Base-by-base conservation (phyloP, 2,113 vertebrate genomes). In the Paramisgurnus dabryanus region DNA sequence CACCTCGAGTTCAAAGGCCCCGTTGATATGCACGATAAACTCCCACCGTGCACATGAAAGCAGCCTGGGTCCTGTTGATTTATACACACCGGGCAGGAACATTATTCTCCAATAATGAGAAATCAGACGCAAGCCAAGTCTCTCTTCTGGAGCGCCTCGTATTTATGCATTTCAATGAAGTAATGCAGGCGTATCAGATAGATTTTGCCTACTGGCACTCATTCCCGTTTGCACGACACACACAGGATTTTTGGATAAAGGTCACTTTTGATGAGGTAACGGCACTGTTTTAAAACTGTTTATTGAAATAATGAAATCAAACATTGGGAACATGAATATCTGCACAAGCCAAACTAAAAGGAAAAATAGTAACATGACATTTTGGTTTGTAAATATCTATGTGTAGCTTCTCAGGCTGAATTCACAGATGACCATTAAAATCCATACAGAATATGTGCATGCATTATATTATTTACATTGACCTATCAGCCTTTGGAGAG, bases 41-140 rank as follows among this genome's bases (percentile, higher is more conserved):
- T 82, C 68, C 73, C 68, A 70, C 69, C 65, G 86, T 63, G 73
- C 79, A 81, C 85, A 79, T 83, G 83, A 87, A 87, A 82, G 78
- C 73, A 70, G 27, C 34, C 81, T 67, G 43, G 69, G 53, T 60
- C 55, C 64, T 71, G 69, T 82, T 87, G 84, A 87, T 87, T 80
- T 82, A 85, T 81, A 58, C 78, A 61, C 45, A 58, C 72, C 61
- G 60, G 57, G 55, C 70, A 49, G 22, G 75, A 79, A 80, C 82
- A 83, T 80, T 78, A 74, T 61, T 82, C 70, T 68, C 41, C 73
- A 65, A 68, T 85, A 85, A 85, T 81, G 79, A 83, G 77, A 77
- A 80, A 76, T 84, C 76, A 66, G 34, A 49, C 43, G 45, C 18
- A 40, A 53, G 76, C 82, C 74, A 84, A 84, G 69, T 61, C 58